phyloP scores from a whole-genome alignment of 2,797 vertebrate species.

The Neoniphon sammara region DNA sequence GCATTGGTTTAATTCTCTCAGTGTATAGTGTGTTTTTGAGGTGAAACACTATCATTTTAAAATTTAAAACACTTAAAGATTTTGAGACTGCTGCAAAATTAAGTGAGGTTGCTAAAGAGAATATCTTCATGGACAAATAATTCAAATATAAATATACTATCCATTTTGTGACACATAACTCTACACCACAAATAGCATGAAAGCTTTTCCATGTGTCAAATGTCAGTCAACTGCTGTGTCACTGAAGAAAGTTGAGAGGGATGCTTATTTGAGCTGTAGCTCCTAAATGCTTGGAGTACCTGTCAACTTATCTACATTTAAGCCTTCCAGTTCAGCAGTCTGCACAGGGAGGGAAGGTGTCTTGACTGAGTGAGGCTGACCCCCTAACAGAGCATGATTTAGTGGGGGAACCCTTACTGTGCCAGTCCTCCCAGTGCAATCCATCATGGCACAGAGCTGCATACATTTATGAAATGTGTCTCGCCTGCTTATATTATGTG shows the following conservation, averaged over 20 bases:
- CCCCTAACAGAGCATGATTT: constrained; percentile 6
- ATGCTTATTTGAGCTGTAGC: constrained; percentile 46
- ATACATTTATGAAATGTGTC: constrained; percentile 57
- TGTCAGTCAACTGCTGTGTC: background rate
- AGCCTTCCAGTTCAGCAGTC: constrained; percentile 34
- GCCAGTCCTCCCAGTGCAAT: constrained; percentile 44
- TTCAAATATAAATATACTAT: background rate
- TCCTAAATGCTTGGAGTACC: constrained; percentile 49
- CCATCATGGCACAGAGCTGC: constrained; percentile 48
- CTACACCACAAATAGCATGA: background rate
- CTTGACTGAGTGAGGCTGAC: background rate
- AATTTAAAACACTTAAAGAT: background rate
- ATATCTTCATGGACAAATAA: background rate
- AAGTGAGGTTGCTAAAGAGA: background rate
- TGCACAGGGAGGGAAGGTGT: constrained; percentile 13
- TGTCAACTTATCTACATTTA: constrained; percentile 44
- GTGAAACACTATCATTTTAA: no score
- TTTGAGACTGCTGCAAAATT: background rate
- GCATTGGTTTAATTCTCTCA: no score
- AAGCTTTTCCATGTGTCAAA: background rate
- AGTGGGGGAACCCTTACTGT: background rate
- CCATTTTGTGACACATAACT: no score
- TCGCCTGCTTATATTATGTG: constrained; percentile 2
- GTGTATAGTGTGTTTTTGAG: no score
- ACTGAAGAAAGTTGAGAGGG: constrained; percentile 16